These are phyloP conservation scores for Lepisosteus oculatus DNA, from an alignment of 2,113 vertebrate genomes.

Conservation along the genomic window DNA sequence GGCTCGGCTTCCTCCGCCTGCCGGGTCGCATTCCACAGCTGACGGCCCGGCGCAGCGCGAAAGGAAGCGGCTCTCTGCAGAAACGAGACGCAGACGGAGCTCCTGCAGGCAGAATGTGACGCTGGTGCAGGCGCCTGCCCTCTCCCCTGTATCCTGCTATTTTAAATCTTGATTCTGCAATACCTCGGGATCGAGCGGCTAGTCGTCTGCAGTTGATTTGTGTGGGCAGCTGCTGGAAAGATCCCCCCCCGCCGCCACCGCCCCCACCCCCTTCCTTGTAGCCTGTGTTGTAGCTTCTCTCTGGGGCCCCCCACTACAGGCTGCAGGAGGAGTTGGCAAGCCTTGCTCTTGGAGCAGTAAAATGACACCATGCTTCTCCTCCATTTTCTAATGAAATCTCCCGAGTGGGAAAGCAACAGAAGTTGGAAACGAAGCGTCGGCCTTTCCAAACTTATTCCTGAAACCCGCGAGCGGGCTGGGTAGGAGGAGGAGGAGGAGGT, in stretches of 20 bases:
- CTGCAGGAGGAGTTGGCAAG: conserved; percentile 54
- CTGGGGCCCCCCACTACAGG: conserved; percentile 43
- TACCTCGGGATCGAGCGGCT: conserved; percentile 1
- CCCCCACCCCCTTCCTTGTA: conserved; percentile 22
- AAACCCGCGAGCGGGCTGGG: conserved; percentile 13
- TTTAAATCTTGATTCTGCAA: background rate
- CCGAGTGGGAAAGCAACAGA: conserved; percentile 58
- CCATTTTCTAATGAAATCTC: conserved; percentile 63
- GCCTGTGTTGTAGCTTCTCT: conserved; percentile 16
- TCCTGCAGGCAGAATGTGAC: background rate
- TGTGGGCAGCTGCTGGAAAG: conserved; percentile 38
- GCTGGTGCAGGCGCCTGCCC: no score
- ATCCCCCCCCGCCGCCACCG: conserved; percentile 22
- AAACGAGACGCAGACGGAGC: background rate
- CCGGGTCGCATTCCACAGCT: conserved; percentile 39
- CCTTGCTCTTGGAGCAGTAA: conserved; percentile 53
- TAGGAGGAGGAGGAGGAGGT: background rate
- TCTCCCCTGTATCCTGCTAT: background rate
- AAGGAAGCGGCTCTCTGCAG: conserved; percentile 18
- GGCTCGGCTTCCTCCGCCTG: conserved; percentile 30
- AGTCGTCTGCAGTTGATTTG: conserved; percentile 40
- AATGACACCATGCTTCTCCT: conserved; percentile 64
- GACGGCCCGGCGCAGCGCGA: conserved; percentile 25
- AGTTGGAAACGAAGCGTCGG: conserved; percentile 59
- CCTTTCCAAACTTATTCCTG: conserved; percentile 46